These are phyloP conservation scores for Hemicrepidius hirtus DNA, from an alignment of 2,888 invertebrate genomes.

Conservation along the genomic window DNA sequence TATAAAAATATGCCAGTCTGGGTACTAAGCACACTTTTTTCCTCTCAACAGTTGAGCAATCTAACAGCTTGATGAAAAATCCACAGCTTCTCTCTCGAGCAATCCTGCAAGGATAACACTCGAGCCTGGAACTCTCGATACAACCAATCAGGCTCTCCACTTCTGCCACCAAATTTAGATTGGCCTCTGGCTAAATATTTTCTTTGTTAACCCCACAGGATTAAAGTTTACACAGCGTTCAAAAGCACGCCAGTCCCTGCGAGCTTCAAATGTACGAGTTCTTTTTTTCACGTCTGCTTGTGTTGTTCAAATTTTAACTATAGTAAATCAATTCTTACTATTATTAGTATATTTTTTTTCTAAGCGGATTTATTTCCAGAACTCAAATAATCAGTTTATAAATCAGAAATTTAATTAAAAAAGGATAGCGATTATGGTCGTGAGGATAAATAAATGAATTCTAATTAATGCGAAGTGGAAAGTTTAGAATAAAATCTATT, in stretches of 20 bases:
- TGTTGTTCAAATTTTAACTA: conserved; percentile 16
- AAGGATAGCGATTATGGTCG: not conserved
- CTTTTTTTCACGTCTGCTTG: conserved; percentile 27
- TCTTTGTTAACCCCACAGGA: conserved; percentile 72
- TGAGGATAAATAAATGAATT: conserved; percentile 35
- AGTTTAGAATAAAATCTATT: conserved; percentile 48
- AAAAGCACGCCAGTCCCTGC: conserved; percentile 52
- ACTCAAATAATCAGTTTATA: no score
- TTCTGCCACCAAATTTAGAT: conserved; percentile 72
- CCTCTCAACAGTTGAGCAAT: conserved; percentile 37
- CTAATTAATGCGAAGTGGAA: conserved; percentile 34
- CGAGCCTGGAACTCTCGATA: conserved; percentile 65
- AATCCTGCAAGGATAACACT: conserved; percentile 71
- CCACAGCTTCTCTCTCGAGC: conserved; percentile 65
- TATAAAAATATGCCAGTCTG: conserved; percentile 28
- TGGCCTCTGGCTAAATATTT: conserved; percentile 74
- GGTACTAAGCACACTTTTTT: conserved; percentile 16
- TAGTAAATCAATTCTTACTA: no score
- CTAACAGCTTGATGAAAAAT: conserved; percentile 66
- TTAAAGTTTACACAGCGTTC: conserved; percentile 71
- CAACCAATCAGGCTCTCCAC: conserved; percentile 69
- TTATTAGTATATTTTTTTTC: no score
- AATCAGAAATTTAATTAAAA: not conserved
- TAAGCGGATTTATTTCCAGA: no score
- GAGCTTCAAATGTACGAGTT: conserved; percentile 44